Evolutionary conservation across 2,888 invertebrate genomes (phyloP).

Genomic region (Drosophila acutilabella): DNA sequence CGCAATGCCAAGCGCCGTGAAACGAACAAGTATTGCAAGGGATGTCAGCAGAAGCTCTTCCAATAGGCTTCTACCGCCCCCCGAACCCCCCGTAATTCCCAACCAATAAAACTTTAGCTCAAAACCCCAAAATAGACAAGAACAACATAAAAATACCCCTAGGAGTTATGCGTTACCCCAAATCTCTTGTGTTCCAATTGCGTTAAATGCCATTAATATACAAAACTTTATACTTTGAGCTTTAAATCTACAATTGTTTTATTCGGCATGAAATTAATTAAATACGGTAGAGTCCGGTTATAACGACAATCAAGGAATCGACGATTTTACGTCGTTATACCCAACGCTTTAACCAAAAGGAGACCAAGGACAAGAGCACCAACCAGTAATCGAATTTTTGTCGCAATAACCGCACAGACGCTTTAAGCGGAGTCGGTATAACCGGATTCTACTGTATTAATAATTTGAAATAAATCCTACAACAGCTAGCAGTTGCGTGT

Average conservation of each 20-base stretch:
- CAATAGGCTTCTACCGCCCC: constrained; percentile 5
- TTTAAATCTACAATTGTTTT: neutral
- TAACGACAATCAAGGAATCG: too few relatives aligned
- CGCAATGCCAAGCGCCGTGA: constrained; percentile 45
- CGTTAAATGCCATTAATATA: constrained; percentile 14
- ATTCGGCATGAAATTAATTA: neutral
- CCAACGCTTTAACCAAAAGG: too few relatives aligned
- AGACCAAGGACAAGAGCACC: too few relatives aligned
- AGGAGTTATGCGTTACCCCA: constrained; percentile 30
- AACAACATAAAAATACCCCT: neutral
- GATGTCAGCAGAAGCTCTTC: constrained; percentile 47
- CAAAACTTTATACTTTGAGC: neutral
- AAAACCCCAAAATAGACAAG: too few relatives aligned
- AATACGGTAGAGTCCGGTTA: too few relatives aligned
- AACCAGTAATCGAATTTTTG: too few relatives aligned
- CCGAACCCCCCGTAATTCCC: neutral
- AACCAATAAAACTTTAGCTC: neutral
- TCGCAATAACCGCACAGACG: too few relatives aligned
- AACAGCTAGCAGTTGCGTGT: too few relatives aligned
- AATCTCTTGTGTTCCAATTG: constrained; percentile 38
- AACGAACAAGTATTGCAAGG: constrained; percentile 40
- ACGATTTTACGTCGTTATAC: too few relatives aligned
- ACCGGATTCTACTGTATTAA: too few relatives aligned
- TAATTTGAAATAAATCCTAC: too few relatives aligned
- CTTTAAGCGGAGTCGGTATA: too few relatives aligned